Percentiles rank a stretch among this genome's conserved stretches.
phyloP scores from a whole-genome alignment of 2,113 vertebrate genomes.

The Ammodytes dubius region DNA sequence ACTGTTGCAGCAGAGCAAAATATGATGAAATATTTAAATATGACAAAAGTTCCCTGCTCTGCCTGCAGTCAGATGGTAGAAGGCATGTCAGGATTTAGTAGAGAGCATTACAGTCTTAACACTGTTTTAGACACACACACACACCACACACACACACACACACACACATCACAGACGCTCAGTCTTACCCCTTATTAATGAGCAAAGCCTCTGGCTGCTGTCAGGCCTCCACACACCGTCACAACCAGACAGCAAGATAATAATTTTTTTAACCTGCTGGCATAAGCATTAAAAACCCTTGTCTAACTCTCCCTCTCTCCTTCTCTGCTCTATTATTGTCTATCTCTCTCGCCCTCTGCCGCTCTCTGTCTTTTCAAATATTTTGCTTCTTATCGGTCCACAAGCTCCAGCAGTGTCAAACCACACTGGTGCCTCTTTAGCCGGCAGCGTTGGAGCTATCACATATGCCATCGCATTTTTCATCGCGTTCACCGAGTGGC shows the following conservation, averaged over 20 bases:
- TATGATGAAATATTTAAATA: constrained; percentile 62
- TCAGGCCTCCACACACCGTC: constrained; percentile 67
- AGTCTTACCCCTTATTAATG: constrained; percentile 61
- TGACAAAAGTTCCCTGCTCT: constrained; percentile 55
- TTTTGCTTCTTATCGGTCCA: constrained; percentile 70
- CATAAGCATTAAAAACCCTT: constrained; percentile 81
- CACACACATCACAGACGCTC: constrained; percentile 29
- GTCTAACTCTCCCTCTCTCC: neutral
- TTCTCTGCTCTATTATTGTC: constrained; percentile 12
- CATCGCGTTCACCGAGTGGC: constrained; percentile 32
- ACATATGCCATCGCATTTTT: constrained; percentile 50
- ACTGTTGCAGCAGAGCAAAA: constrained; percentile 50
- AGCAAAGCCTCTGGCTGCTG: constrained; percentile 71
- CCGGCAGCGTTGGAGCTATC: constrained; percentile 54
- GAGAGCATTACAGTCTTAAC: constrained; percentile 55
- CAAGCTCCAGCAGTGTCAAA: constrained; percentile 65
- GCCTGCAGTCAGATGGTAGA: constrained; percentile 67
- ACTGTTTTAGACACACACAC: constrained; percentile 27
- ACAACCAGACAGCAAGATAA: constrained; percentile 78
- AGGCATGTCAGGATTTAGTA: constrained; percentile 64
- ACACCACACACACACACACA: constrained; percentile 4
- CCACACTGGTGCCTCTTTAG: constrained; percentile 63
- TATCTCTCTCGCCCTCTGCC: constrained; percentile 10
- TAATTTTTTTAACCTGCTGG: constrained; percentile 85
- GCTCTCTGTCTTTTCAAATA: constrained; percentile 60